phyloP scores from a whole-genome alignment of 1,140 invertebrate species.

The Drosophila mojavensis region DNA sequence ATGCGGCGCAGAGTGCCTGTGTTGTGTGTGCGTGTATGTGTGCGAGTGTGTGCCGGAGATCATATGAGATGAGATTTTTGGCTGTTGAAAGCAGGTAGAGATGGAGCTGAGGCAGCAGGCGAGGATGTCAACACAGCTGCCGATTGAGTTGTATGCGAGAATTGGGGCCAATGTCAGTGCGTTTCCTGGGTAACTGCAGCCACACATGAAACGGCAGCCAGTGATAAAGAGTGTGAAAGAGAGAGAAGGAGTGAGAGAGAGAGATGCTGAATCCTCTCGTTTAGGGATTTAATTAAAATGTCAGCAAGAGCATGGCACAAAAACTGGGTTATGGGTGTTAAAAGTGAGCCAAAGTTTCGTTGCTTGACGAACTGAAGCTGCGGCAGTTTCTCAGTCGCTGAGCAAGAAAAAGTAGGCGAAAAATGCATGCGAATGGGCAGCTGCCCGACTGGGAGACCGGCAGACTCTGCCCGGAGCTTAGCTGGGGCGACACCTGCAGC shows the following conservation, averaged over 20 bases:
- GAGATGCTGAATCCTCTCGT: constrained; percentile 41
- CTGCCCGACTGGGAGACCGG: background rate
- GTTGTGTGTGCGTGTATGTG: background rate
- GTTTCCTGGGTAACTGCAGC: constrained; percentile 17
- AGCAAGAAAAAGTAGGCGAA: background rate
- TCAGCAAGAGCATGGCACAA: constrained; percentile 27
- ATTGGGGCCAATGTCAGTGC: constrained; percentile 34
- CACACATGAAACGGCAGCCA: constrained; percentile 9
- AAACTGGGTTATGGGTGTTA: constrained; percentile 10
- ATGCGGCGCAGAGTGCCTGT: background rate
- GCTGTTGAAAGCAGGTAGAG: background rate
- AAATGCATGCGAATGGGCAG: background rate
- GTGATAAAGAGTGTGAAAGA: background rate
- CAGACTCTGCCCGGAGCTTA: background rate
- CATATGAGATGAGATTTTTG: constrained; percentile 10
- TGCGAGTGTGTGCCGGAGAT: background rate
- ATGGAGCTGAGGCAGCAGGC: background rate
- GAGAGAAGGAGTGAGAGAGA: constrained; percentile 10
- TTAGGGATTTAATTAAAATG: constrained; percentile 65
- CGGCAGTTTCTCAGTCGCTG: constrained; percentile 33
- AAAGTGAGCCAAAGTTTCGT: constrained; percentile 31
- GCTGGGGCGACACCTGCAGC: constrained; percentile 40
- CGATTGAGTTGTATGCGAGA: constrained; percentile 17
- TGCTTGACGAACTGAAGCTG: constrained; percentile 52
- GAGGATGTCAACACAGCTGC: constrained; percentile 1